Percentiles rank a stretch among this genome's conserved stretches.
phyloP scores from a whole-genome alignment of 2,888 invertebrate genomes.

The Caenorhabditis uteleia region DNA sequence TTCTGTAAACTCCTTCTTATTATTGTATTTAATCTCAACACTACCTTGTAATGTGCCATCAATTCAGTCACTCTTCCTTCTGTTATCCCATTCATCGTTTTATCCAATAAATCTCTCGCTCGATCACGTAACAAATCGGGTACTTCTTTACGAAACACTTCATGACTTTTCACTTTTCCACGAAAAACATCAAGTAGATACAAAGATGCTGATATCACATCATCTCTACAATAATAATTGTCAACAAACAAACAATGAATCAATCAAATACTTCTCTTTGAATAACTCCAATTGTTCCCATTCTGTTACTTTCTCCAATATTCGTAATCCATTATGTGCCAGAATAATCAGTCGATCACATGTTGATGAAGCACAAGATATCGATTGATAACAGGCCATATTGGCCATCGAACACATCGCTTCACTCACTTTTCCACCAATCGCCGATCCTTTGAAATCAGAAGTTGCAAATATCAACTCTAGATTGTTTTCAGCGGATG shows the following conservation, averaged over 20 bases:
- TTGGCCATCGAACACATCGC: slow-evolving; percentile 75
- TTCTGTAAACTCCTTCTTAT: slow-evolving; percentile 27
- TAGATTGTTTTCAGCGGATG: slow-evolving; percentile 60
- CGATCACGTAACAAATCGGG: slow-evolving; percentile 20
- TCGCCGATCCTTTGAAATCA: slow-evolving; percentile 76
- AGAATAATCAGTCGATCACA: slow-evolving; percentile 40
- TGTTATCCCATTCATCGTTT: slow-evolving; percentile 46
- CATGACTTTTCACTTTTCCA: slow-evolving; percentile 22
- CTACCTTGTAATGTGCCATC: slow-evolving; percentile 56
- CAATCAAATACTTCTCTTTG: slow-evolving; percentile 33
- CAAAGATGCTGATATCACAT: slow-evolving; percentile 41
- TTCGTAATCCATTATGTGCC: slow-evolving; percentile 50
- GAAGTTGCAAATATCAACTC: slow-evolving; percentile 72
- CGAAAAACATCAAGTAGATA: slow-evolving; percentile 48
- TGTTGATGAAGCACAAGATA: slow-evolving; percentile 30
- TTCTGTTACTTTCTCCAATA: slow-evolving; percentile 45
- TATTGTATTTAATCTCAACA: not conserved
- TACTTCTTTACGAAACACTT: slow-evolving; percentile 19
- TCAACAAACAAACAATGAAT: not conserved
- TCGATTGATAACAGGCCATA: slow-evolving; percentile 59
- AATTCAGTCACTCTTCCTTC: slow-evolving; percentile 49
- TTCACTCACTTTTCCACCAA: slow-evolving; percentile 88
- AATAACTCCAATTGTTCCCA: slow-evolving; percentile 56
- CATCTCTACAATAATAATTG: slow-evolving; percentile 33
- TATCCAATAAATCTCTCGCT: slow-evolving; percentile 49